Evolutionary conservation across 2,888 invertebrate genomes (phyloP).

Genomic region (Caenorhabditis becei): DNA sequence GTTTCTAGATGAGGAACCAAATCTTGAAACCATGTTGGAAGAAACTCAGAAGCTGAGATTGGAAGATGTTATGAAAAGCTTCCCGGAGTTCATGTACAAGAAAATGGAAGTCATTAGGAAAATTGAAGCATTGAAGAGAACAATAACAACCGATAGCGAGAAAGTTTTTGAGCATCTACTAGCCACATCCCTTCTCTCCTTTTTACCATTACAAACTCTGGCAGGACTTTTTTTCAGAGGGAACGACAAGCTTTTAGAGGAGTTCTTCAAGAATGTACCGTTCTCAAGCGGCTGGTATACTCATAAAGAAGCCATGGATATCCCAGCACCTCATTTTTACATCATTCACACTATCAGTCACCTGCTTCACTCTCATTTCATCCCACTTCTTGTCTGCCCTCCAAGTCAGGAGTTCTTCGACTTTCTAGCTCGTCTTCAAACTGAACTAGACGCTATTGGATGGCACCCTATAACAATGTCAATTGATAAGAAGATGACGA

Average conservation of each 20-base stretch:
- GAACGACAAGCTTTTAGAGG: conserved; percentile 1
- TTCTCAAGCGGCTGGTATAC: conserved; percentile 34
- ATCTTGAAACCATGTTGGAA: conserved; percentile 6
- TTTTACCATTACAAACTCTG: conserved; percentile 23
- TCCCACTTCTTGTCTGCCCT: conserved; percentile 39
- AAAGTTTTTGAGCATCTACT: conserved; percentile 39
- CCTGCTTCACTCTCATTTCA: conserved; percentile 39
- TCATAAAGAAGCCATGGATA: conserved; percentile 24
- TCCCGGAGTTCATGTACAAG: conserved; percentile 25
- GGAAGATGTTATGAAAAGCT: conserved; percentile 30
- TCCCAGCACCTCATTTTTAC: conserved; percentile 33
- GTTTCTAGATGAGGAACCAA: conserved; percentile 12
- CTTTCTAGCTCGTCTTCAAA: conserved; percentile 21
- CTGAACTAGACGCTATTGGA: conserved; percentile 41
- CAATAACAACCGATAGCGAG: conserved; percentile 14
- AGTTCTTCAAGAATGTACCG: conserved; percentile 44
- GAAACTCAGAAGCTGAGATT: conserved; percentile 6
- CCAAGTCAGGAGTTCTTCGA: conserved; percentile 36
- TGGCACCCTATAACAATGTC: conserved; percentile 55
- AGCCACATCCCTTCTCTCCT: conserved; percentile 24
- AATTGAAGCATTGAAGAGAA: conserved; percentile 16
- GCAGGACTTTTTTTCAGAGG: conserved; percentile 23
- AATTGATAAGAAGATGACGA: conserved; percentile 36
- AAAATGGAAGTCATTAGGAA: conserved; percentile 31
- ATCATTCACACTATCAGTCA: conserved; percentile 33